Base-by-base conservation (phyloP, 2,888 invertebrate species). In the Pammene fasciana region DNA sequence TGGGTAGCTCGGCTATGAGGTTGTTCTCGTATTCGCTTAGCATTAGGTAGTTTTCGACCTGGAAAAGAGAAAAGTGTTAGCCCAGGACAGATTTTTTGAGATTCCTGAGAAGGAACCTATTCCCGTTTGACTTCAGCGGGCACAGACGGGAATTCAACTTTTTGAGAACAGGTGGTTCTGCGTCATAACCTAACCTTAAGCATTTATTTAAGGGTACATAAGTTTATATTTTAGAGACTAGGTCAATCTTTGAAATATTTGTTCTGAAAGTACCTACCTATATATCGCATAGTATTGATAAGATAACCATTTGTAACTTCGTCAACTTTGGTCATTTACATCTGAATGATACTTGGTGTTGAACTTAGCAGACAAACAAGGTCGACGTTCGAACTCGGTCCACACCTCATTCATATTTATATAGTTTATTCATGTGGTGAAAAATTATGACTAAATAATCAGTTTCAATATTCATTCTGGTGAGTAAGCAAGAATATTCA, bases 11-110 rank as follows among this genome's bases (percentile, higher is more conserved):
- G 1, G 96, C 96, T 79, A 96, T 96, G 71, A 97, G 89, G 85
- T 97, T 97, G 89, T 97, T 97, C 85, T 97, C 97, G 86, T 96
- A 97, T 86, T 97, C 97, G 79, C 96, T 96, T 74, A 97, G 93
- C 96, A 97, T 96, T 78, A 97, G 90, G 85, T 96, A 97, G 89
- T 97, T 96, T 86, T 97, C 97, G 74, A 97, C 95, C 93, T 94
- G 88, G 38, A n/a, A 83, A 72, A 76, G 78, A 72, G 7, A 66
- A 61, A 46, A 65, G 38, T 7, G 16, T 38, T 50, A 18, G 5
- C 46, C 5, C 0, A 18, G 18, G 26, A 43, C 16, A 18, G 38
- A 38, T 38, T 6, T 38, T 38, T 38, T 26, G 26, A 26, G 26
- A 26, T 26, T 26, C 26, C 26, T 26, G 4, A 26, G 26, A 26